phyloP scores from a whole-genome alignment of 2,888 invertebrate species.

The Carcina quercana region DNA sequence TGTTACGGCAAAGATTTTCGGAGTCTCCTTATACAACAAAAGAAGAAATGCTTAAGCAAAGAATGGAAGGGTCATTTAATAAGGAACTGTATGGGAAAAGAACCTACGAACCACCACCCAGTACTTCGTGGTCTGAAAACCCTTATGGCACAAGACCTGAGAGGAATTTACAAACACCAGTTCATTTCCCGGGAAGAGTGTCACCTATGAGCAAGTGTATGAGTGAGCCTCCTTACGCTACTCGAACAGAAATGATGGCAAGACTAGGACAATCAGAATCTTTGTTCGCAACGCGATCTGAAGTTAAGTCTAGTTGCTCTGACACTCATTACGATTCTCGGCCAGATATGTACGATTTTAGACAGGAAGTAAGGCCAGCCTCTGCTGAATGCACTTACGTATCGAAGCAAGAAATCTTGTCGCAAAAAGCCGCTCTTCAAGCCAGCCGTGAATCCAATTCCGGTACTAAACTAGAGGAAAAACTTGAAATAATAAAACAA shows the following conservation, averaged over 20 bases:
- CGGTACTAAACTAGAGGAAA: constrained; percentile 56
- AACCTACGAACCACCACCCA: constrained; percentile 61
- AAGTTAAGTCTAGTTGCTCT: constrained; percentile 63
- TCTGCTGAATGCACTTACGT: constrained; percentile 68
- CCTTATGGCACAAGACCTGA: constrained; percentile 57
- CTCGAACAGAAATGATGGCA: constrained; percentile 61
- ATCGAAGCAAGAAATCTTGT: constrained; percentile 65
- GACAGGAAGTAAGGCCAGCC: constrained; percentile 48
- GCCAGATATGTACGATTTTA: constrained; percentile 43
- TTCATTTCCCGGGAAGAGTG: constrained; percentile 47
- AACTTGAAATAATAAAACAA: constrained; percentile 68
- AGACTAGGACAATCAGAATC: constrained; percentile 53
- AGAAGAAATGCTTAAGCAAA: constrained; percentile 63
- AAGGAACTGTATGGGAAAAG: constrained; percentile 61
- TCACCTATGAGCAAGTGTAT: constrained; percentile 64
- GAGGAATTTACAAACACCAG: constrained; percentile 56
- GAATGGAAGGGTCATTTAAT: constrained; percentile 43
- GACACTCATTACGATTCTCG: constrained; percentile 46
- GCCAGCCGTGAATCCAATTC: constrained; percentile 62
- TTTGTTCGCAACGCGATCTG: constrained; percentile 50
- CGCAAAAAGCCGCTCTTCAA: constrained; percentile 63
- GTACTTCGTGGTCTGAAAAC: constrained; percentile 58
- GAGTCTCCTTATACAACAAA: constrained; percentile 69
- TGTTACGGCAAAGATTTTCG: constrained; percentile 65
- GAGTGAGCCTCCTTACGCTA: constrained; percentile 65